A percentile compares a stretch with the other conserved stretches of the same genome.
These are phyloP conservation scores for Lagorchestes hirsutus DNA, from an alignment of 2,797 vertebrate genomes.

Conservation along the genomic window DNA sequence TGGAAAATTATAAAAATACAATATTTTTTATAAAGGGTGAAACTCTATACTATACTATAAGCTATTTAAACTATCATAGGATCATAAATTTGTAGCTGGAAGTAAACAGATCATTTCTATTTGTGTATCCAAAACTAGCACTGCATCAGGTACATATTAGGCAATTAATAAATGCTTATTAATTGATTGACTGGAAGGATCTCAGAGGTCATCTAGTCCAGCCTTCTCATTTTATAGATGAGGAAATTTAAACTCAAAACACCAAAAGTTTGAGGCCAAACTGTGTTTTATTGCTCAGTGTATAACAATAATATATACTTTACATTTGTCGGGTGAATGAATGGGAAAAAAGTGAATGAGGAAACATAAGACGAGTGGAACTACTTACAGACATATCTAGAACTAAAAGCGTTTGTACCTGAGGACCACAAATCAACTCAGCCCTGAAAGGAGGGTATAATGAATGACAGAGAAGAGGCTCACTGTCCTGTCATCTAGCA, in stretches of 20 bases:
- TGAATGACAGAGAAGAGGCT: neutral
- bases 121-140: neutral
- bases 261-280: neutral
- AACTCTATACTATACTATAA: neutral
- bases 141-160: neutral
- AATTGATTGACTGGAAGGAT: neutral
- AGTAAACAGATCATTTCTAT: neutral
- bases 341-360: neutral
- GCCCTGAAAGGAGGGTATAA: neutral
- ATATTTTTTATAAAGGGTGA: neutral
- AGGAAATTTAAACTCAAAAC: neutral
- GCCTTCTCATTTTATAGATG: neutral
- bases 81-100: neutral
- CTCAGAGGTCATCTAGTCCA: neutral
- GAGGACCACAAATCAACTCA: neutral
- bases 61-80: neutral
- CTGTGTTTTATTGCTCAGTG: neutral
- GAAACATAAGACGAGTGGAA: neutral
- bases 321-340: neutral
- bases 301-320: neutral
- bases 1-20: neutral
- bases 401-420: neutral
- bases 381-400: neutral
- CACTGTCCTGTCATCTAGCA: neutral
- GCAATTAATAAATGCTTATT: neutral